Conservation (phyloP, 1,140 invertebrate genomes). For the Ooceraea biroi region DNA sequence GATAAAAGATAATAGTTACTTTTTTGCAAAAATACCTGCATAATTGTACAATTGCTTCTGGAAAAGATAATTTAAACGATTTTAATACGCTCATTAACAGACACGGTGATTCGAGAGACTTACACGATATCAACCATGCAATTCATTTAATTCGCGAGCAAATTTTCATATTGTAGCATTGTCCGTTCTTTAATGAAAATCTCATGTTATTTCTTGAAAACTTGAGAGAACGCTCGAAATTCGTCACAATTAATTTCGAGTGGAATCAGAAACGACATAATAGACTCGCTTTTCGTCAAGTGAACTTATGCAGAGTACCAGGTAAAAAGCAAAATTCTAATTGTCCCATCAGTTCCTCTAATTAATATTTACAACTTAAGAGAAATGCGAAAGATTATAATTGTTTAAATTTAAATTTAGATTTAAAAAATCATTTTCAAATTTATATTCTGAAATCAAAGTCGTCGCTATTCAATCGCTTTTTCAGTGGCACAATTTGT, state of each 20-base stretch:
- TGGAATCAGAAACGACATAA: not conserved
- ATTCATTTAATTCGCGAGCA: constrained; percentile 29
- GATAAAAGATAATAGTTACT: not conserved
- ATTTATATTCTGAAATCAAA: not conserved
- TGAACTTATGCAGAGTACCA: not conserved
- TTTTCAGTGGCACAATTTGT: not conserved
- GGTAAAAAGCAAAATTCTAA: not conserved
- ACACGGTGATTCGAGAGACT: not conserved
- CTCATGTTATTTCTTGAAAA: not conserved
- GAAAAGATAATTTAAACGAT: constrained; percentile 19
- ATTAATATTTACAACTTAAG: not conserved
- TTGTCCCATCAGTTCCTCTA: not conserved
- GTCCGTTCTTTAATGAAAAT: constrained; percentile 28
- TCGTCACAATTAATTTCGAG: constrained; percentile 28
- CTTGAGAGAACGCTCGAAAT: not conserved
- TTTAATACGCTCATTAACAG: constrained; percentile 19
- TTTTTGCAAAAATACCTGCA: not conserved
- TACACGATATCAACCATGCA: not conserved
- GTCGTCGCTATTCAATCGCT: not conserved
- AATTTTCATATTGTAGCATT: constrained; percentile 23
- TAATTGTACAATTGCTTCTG: not conserved
- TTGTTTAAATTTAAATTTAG: too few relatives aligned
- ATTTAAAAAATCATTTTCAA: too few relatives aligned
- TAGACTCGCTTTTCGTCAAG: not conserved
- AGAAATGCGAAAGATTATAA: not conserved